Conservation (phyloP, 2,888 invertebrate species). For the Eulithis testata region DNA sequence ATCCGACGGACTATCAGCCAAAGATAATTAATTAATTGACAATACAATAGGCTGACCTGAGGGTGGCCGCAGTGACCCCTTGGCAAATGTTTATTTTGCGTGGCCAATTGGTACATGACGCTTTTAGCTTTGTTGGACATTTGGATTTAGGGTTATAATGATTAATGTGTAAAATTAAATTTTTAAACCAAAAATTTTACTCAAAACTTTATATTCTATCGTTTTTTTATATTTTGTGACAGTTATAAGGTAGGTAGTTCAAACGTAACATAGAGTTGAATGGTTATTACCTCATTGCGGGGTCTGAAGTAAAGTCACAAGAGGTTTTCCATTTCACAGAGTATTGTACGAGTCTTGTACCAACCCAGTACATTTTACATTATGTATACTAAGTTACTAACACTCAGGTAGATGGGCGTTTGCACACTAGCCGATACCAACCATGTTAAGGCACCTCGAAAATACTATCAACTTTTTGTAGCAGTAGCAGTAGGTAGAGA, state of each 20-base stretch:
- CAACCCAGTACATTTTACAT: too few species aligned
- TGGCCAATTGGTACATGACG: conserved; percentile 61
- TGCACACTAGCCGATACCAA: too few species aligned
- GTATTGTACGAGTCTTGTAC: conserved; percentile 6
- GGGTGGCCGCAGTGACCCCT: conserved; percentile 39
- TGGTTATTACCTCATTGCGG: not conserved
- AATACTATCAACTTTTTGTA: too few species aligned
- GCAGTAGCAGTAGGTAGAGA: too few species aligned
- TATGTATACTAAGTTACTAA: not conserved
- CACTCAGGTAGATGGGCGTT: not conserved
- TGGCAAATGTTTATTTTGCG: conserved; percentile 58
- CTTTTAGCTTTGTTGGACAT: conserved; percentile 46
- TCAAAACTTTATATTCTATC: too few species aligned
- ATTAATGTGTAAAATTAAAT: conserved; percentile 20
- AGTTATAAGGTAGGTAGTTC: too few species aligned
- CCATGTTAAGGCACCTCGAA: too few species aligned
- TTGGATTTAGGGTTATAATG: conserved; percentile 39
- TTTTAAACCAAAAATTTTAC: too few species aligned
- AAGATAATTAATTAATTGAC: conserved; percentile 80
- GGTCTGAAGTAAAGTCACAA: conserved; percentile 12
- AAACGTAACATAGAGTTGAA: not conserved
- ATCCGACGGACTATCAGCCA: conserved; percentile 56
- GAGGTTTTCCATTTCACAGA: conserved; percentile 34
- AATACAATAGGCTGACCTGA: conserved; percentile 55
- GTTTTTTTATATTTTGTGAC: too few species aligned